Evolutionary conservation across 2,797 vertebrate species (phyloP), one percentile per base, ranked within the genome.

Genomic region (Graptemys geographica): DNA sequence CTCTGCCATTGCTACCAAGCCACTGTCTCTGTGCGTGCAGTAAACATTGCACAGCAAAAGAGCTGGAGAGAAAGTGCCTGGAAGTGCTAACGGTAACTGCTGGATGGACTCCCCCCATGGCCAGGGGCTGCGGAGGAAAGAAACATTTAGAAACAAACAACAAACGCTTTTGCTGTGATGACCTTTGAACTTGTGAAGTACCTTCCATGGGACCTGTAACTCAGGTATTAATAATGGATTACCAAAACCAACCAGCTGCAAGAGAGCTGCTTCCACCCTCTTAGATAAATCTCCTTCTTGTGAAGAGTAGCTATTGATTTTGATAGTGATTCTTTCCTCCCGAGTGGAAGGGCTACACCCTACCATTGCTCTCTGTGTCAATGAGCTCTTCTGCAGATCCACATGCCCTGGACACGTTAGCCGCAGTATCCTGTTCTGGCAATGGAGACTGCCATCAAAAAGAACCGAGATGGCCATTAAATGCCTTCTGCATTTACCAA

Each of bases 261-360:
- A 97, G 93, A 96, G 96, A 94, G 90, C 92, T 96, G 21, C 96
- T 96, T 97, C 95, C 95, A 95, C 94, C 96, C 51, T 89, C 92
- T 95, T 91, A 91, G 96, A 90, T 97, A 96, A 93, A 86, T 94
- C 74, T 89, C 95, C 59, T 93, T 85, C 69, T 89, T 2, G 69
- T 93, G 96, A 97, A 95, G 92, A 80, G 56, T 44, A 95, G 92
- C 28, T 98, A 97, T 97, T 95, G 98, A 98, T 98, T 96, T 95
- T 97, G 97, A 89, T 83, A 97, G 41, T 15, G 96, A 98, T 97
- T 89, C 96, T 93, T 82, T 84, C 95, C 88, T 95, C 52, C 9
- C 82, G n/a, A 0, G 55, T n/a, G 90, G 74, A 90, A 89, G 91
- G 87, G 84, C 81, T 88, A 78, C 84, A 84, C 44, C 74, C 91